Evolutionary conservation across 2,113 vertebrate genomes (phyloP).

Genomic region (Cygnus atratus): DNA sequence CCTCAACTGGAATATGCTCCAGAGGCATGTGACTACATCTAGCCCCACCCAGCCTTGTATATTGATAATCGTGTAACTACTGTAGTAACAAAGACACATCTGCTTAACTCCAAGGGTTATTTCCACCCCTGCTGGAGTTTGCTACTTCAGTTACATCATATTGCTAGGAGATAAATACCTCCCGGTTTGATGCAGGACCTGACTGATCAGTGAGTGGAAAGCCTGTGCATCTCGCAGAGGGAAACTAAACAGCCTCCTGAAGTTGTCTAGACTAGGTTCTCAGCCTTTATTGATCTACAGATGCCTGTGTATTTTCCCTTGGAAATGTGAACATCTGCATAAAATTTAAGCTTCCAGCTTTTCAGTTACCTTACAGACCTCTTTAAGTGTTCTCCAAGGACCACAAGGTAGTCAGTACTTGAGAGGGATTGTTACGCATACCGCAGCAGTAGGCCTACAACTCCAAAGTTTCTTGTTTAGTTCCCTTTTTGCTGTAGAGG

Average conservation of each 20-base stretch:
- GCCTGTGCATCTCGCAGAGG: not conserved
- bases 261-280: slow-evolving; percentile 14
- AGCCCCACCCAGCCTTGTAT: not conserved
- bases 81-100: not conserved
- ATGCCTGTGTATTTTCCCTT: not conserved
- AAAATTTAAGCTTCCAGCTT: not conserved
- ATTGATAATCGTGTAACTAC: not conserved
- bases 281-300: slow-evolving; percentile 35
- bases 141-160: not conserved
- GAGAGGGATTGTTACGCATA: not conserved
- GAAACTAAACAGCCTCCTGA: not conserved
- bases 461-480: not conserved
- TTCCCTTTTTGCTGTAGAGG: not conserved
- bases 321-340: slow-evolving; percentile 23
- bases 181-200: not conserved
- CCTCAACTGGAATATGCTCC: not conserved
- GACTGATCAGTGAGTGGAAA: rapidly evolving
- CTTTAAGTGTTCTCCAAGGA: not conserved
- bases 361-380: not conserved
- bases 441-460: not conserved
- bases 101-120: not conserved
- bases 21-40: not conserved
- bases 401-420: not conserved
- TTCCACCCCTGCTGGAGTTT: rapidly evolving
- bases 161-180: not conserved